A percentile compares a stretch with the other conserved stretches of the same genome.
Evolutionary conservation across 1,140 invertebrate species (phyloP).

Genomic region (Helicoverpa armigera): DNA sequence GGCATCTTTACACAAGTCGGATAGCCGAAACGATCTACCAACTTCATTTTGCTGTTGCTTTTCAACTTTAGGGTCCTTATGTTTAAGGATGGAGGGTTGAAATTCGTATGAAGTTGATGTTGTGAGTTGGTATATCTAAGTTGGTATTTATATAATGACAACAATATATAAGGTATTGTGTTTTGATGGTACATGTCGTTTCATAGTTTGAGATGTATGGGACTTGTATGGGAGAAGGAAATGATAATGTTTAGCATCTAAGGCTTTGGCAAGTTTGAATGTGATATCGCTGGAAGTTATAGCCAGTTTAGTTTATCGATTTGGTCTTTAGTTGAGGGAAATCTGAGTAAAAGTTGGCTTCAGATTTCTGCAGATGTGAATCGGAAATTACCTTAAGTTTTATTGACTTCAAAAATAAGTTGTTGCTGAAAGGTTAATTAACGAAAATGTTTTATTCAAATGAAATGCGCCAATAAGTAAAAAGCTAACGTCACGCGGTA

Average conservation of each 20-base stretch:
- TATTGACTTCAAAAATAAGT: too few relatives aligned
- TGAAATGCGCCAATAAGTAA: too few relatives aligned
- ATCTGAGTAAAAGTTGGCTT: neutral
- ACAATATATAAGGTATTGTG: constrained; percentile 85
- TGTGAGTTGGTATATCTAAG: constrained; percentile 42
- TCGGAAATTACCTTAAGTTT: too few relatives aligned
- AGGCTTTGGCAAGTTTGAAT: constrained; percentile 69
- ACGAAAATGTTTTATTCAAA: too few relatives aligned
- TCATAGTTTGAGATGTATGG: constrained; percentile 76
- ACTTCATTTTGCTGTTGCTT: constrained; percentile 36
- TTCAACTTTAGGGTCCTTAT: constrained; percentile 51
- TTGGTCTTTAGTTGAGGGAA: constrained; percentile 22
- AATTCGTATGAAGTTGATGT: constrained; percentile 27
- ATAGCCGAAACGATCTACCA: constrained; percentile 56
- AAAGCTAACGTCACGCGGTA: too few relatives aligned
- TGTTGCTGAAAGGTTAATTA: too few relatives aligned
- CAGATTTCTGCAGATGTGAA: neutral
- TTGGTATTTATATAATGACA: constrained; percentile 70
- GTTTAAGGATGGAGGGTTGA: constrained; percentile 38
- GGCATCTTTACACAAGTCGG: constrained; percentile 71
- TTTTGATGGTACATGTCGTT: constrained; percentile 82
- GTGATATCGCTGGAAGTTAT: constrained; percentile 69
- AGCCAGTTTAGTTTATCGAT: constrained; percentile 56
- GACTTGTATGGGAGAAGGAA: constrained; percentile 80
- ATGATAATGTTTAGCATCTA: constrained; percentile 78